Base-by-base conservation (phyloP, 2,113 vertebrate genomes). In the Siniperca knerii region DNA sequence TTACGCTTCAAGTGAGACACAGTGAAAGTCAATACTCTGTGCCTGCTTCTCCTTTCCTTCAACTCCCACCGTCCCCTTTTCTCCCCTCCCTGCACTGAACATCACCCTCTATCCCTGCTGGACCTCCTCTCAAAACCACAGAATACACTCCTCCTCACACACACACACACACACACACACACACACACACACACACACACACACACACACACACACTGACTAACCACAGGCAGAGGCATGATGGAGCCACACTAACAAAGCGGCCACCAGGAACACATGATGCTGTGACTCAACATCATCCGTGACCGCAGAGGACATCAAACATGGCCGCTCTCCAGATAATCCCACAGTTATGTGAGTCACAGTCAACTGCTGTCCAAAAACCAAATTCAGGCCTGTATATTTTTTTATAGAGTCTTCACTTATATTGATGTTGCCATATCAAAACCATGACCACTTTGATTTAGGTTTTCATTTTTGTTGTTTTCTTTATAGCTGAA, bases 11-110 rank as follows among this genome's bases (percentile, higher is more conserved):
- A 97, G 95, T 96, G 96, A 95, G 95, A 97, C 95, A 91, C 91
- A 96, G 97, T 96, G 96, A 97, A 97, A 97, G 96, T 97, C 97
- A 97, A 97, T 96, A 97, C 93, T 83, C 82, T 83, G 81, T 7
- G 29, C 88, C 86, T 89, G 77, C 82, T 83, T 85, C 85, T 89
- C 72, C 83, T 85, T 79, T 75, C 71, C 79, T 87, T 84, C 83
- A 66, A 90, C 87, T 86, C 75, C 75, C 55, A 80, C 83, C 77
- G 68, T 86, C 72, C 62, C 35, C 66, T 75, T 79, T 65, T 9
- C 83, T 84, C 25, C 79, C 74, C 66, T 80, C 72, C 68, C 58
- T 75, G 61, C 75, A 60, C 81, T 11, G 15, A 85, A 86, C 69
- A 77, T 81, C 72, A 61, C 52, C 84, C 77, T 85, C 78, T 55